Base-by-base conservation (phyloP, 2,797 vertebrate species). In the Sebastes baramenuke region DNA sequence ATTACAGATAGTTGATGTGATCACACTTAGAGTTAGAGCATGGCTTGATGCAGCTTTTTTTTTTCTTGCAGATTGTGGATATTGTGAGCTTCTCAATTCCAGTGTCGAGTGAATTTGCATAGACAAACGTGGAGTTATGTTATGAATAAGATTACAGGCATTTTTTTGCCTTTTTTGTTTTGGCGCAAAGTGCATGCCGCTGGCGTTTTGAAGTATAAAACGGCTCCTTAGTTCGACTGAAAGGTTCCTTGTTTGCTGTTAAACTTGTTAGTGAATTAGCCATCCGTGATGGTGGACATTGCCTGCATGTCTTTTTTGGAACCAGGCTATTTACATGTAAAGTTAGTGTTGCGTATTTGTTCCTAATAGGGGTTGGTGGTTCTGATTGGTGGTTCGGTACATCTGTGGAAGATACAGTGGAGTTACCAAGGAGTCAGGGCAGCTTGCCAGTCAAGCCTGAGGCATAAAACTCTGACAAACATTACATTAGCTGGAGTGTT, bases 351-450 rank as follows among this genome's bases (percentile, higher is more conserved):
- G 89, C 88, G 85, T 93, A 75, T 83, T 82, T 90, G 89, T 94
- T 91, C 81, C 87, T 89, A 58, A 85, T 75, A 76, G 75, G 89
- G 89, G 87, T 90, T 56, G 77, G 76, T 89, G 91, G 91, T 94
- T 92, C 87, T 89, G 92, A 93, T 89, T 52, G 89, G 93, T 94
- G 95, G 93, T 94, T 94, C 92, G 93, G 94, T 94, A 95, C 93
- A 95, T 95, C 95, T 95, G 95, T 95, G 95, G 95, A 95, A 95
- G 95, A 95, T 95, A 95, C 93, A 92, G 93, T 94, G 93, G 93
- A 93, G 94, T 94, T 93, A 93, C 90, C 94, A 93, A 92, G 92
- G 91, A 90, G 93, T 93, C 93, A 94, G 90, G 91, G 94, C 92
- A 91, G 93, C 88, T 92, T 93, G 92, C 91, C 89, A 84, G 85